phyloP scores from a whole-genome alignment of 2,797 vertebrate genomes.

The Thaleichthys pacificus region DNA sequence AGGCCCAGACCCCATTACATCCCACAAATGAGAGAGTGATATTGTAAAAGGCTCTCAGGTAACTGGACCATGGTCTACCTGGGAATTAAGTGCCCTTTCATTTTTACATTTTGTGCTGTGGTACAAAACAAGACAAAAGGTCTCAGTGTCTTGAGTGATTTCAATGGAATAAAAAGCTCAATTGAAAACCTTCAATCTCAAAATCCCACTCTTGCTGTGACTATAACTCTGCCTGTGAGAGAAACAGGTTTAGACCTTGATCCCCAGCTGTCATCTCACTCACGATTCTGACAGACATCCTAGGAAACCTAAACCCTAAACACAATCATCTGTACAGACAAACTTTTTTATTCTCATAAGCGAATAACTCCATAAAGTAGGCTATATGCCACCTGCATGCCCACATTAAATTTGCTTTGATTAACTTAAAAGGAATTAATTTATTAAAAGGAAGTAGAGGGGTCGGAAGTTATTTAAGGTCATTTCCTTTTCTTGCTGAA shows the following conservation, averaged over 20 bases:
- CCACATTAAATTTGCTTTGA: too few relatives aligned
- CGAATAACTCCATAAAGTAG: neutral
- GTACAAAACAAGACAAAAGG: slow-evolving; percentile 67
- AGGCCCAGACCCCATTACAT: slow-evolving; percentile 70
- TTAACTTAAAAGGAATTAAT: too few relatives aligned
- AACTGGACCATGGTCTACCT: slow-evolving; percentile 66
- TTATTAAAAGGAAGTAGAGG: too few relatives aligned
- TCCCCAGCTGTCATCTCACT: too few relatives aligned
- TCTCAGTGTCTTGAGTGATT: slow-evolving; percentile 66
- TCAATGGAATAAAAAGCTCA: slow-evolving; percentile 47
- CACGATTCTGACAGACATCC: too few relatives aligned
- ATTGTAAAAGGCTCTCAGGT: slow-evolving; percentile 72
- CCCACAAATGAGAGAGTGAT: slow-evolving; percentile 70
- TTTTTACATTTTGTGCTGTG: slow-evolving; percentile 61
- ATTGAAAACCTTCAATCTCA: slow-evolving; percentile 13
- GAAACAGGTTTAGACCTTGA: neutral
- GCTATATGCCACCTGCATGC: too few relatives aligned
- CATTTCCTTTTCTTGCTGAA: slow-evolving; percentile 38
- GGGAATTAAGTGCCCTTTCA: slow-evolving; percentile 61
- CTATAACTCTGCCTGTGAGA: neutral
- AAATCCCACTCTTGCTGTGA: neutral
- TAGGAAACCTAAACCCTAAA: too few relatives aligned
- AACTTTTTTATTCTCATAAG: too few relatives aligned
- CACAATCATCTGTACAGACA: too few relatives aligned
- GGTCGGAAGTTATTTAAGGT: slow-evolving; percentile 13